Percentiles rank a stretch among this genome's conserved stretches.
phyloP scores from a whole-genome alignment of 2,797 vertebrate genomes.

The Parauchenoglanis punctatus region DNA sequence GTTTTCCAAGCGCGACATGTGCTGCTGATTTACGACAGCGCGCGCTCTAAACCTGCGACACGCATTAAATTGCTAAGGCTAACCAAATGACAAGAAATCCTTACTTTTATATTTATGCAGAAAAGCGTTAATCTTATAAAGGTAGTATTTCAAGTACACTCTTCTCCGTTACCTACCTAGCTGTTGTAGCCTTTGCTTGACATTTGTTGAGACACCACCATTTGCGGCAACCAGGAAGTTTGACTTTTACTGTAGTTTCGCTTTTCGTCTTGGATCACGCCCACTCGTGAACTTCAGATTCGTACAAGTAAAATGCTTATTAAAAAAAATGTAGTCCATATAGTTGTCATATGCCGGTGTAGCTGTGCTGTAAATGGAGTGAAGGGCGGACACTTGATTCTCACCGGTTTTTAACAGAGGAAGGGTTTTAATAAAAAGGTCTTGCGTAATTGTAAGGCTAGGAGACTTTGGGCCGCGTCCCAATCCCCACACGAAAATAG shows the following conservation, averaged over 20 bases:
- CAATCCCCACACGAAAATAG: background rate
- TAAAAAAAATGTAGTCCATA: background rate
- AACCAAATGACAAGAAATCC: background rate
- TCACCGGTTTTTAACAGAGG: background rate
- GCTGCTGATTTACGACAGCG: background rate
- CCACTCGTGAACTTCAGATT: background rate
- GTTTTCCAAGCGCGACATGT: background rate
- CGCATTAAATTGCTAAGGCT: background rate
- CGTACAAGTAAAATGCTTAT: background rate
- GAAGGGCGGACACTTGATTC: background rate
- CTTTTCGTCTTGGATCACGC: slow-evolving; percentile 49
- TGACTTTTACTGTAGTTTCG: slow-evolving; percentile 52
- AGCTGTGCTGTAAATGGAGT: background rate
- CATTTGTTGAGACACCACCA: background rate
- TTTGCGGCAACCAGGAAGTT: slow-evolving; percentile 52
- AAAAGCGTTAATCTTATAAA: background rate
- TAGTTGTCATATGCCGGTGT: background rate
- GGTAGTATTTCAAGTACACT: background rate
- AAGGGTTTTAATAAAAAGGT: background rate
- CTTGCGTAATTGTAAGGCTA: background rate
- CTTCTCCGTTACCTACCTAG: slow-evolving; percentile 22
- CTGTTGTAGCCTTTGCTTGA: background rate
- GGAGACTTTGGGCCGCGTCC: background rate
- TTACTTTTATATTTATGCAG: background rate
- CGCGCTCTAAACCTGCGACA: background rate